Conservation (phyloP, 2,797 vertebrate species). For the Florisuga fusca region DNA sequence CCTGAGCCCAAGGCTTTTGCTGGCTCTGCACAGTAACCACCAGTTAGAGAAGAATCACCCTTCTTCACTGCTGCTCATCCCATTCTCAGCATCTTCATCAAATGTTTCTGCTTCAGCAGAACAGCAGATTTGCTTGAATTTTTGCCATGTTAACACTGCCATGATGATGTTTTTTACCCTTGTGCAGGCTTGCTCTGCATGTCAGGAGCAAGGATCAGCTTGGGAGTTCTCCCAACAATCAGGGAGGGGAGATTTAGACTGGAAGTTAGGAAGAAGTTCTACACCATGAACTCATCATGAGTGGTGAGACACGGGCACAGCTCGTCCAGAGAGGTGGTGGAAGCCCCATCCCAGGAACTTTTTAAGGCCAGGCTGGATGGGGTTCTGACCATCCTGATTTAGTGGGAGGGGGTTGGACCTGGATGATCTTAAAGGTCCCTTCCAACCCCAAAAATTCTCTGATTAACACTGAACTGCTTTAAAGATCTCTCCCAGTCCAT, state of each 20-base stretch:
- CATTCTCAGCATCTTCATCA: rapidly evolving
- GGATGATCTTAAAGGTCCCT: too few relatives aligned
- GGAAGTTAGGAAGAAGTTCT: too few relatives aligned
- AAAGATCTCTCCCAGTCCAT: not conserved
- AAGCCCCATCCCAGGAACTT: too few relatives aligned
- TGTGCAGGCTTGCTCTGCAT: not conserved
- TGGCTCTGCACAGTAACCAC: rapidly evolving
- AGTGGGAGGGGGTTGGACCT: too few relatives aligned
- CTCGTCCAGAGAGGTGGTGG: too few relatives aligned
- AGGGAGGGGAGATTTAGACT: too few relatives aligned
- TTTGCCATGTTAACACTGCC: not conserved
- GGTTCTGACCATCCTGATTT: too few relatives aligned
- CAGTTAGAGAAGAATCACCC: not conserved
- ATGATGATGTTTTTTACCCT: not conserved
- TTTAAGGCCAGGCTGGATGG: too few relatives aligned
- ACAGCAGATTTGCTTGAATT: not conserved
- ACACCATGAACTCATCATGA: too few relatives aligned
- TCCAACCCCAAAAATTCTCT: too few relatives aligned
- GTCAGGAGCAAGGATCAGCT: not conserved
- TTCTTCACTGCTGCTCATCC: not conserved
- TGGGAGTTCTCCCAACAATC: not conserved
- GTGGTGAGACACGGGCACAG: too few relatives aligned
- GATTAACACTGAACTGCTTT: not conserved
- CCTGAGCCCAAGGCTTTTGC: not conserved
- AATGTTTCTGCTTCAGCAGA: not conserved